phyloP scores from a whole-genome alignment of 2,888 invertebrate genomes.

The Trichopria drosophilae region DNA sequence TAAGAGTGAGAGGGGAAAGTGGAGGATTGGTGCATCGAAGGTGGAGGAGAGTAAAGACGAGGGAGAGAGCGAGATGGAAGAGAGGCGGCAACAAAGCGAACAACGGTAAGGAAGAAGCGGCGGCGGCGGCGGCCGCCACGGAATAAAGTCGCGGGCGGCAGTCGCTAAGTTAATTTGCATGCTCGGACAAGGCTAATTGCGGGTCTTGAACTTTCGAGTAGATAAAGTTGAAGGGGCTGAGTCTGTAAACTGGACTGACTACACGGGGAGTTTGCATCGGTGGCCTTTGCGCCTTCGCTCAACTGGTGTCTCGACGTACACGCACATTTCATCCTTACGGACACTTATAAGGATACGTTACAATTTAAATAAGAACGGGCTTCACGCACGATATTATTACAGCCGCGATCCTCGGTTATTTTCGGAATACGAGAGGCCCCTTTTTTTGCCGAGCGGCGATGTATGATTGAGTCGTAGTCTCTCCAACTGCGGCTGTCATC shows the following conservation, averaged over 20 bases:
- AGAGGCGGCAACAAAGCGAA: too few relatives aligned
- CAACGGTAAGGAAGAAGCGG: slow-evolving; percentile 35
- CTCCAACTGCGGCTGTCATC: too few relatives aligned
- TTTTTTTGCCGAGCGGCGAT: too few relatives aligned
- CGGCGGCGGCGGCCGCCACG: not conserved
- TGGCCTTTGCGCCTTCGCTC: too few relatives aligned
- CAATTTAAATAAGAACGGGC: too few relatives aligned
- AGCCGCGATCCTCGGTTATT: too few relatives aligned
- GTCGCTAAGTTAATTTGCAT: slow-evolving; percentile 51
- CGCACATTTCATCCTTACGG: slow-evolving; percentile 3
- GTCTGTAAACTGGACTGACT: slow-evolving; percentile 13
- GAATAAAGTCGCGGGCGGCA: slow-evolving; percentile 40
- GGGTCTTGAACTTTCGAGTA: slow-evolving; percentile 43
- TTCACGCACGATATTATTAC: too few relatives aligned
- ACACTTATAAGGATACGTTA: too few relatives aligned
- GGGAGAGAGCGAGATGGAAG: slow-evolving; percentile 5
- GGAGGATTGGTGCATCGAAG: not conserved
- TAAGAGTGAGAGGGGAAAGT: slow-evolving; percentile 8
- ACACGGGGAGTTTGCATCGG: not conserved
- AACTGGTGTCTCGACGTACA: too few relatives aligned
- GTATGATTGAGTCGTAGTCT: too few relatives aligned
- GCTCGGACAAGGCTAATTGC: slow-evolving; percentile 50
- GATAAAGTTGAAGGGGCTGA: slow-evolving; percentile 21
- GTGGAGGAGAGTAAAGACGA: not conserved
- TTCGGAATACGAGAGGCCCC: too few relatives aligned